A percentile compares a stretch with the other conserved stretches of the same genome.
phyloP scores from a whole-genome alignment of 2,797 vertebrate genomes.

The Alexandromys oeconomus region DNA sequence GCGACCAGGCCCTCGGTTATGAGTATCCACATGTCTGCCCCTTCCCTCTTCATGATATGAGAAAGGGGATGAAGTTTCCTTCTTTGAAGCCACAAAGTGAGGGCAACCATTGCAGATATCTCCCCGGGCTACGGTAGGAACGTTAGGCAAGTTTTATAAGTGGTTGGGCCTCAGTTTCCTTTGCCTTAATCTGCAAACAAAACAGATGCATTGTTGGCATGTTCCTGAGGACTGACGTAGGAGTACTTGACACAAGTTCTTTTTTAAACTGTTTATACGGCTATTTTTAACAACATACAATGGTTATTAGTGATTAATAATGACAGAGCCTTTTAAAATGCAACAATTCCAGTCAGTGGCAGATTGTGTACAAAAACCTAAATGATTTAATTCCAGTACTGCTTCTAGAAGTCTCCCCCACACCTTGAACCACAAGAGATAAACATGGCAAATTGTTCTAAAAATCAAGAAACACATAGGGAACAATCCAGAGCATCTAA shows the following conservation, averaged over 20 bases:
- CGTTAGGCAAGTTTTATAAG: conserved; percentile 4
- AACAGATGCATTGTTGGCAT: not conserved
- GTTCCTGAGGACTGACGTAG: not conserved
- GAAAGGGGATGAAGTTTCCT: not conserved
- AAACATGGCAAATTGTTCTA: not conserved
- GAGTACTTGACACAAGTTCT: conserved; percentile 8
- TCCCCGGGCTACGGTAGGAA: not conserved
- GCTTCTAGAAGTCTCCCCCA: not conserved
- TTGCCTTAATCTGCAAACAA: conserved; percentile 46
- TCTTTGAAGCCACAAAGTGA: not conserved
- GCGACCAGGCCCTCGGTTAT: not conserved
- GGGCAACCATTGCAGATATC: not conserved
- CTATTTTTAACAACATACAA: conserved; percentile 13
- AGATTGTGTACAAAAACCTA: conserved; percentile 34
- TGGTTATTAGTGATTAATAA: conserved; percentile 10
- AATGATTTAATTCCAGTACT: conserved; percentile 12
- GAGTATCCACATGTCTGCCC: not conserved
- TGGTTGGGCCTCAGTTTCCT: conserved; percentile 1
- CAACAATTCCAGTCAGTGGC: not conserved
- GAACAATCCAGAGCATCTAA: not conserved
- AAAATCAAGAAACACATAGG: not conserved
- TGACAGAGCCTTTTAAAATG: conserved; percentile 16
- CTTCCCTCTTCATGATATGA: not conserved
- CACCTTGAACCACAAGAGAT: not conserved
- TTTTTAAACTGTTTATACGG: not conserved